These are phyloP conservation scores for Xestoiulus laeticollis DNA, from an alignment of 2,888 invertebrate species.

Conservation along the genomic window DNA sequence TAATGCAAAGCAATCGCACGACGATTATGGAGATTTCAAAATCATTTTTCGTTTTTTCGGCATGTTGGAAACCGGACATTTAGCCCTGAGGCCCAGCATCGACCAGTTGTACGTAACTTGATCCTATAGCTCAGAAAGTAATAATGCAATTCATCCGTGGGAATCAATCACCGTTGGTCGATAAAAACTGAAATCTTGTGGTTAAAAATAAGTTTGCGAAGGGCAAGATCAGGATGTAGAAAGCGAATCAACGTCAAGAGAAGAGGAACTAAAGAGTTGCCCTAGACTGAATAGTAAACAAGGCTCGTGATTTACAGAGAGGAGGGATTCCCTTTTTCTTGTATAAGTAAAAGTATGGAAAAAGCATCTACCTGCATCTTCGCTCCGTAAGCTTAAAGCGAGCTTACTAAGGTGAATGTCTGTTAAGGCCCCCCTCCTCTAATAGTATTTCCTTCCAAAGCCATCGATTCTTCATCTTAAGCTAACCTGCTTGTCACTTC, in stretches of 20 bases:
- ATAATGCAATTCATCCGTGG: neutral
- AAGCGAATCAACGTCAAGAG: constrained; percentile 28
- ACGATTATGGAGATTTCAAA: neutral
- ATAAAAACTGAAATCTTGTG: neutral
- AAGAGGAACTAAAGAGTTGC: constrained; percentile 18
- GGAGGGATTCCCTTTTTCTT: neutral
- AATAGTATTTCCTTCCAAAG: constrained; percentile 43
- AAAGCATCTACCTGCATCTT: neutral
- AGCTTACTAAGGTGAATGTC: constrained; percentile 39
- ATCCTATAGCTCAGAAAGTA: neutral
- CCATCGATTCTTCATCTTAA: constrained; percentile 45
- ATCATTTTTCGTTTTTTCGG: neutral
- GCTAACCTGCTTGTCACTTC: constrained; percentile 46
- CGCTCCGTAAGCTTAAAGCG: neutral
- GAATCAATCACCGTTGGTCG: neutral
- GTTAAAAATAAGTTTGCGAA: neutral
- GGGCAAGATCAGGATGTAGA: neutral
- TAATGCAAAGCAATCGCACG: neutral
- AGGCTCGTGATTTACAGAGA: neutral
- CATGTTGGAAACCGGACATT: neutral
- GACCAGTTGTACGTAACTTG: no score
- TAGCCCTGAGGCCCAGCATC: no score
- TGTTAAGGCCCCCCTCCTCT: constrained; percentile 43
- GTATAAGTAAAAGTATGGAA: neutral
- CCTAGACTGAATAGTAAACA: constrained; percentile 34